Conservation (phyloP, 2,888 invertebrate species). For the Idaea biselata region DNA sequence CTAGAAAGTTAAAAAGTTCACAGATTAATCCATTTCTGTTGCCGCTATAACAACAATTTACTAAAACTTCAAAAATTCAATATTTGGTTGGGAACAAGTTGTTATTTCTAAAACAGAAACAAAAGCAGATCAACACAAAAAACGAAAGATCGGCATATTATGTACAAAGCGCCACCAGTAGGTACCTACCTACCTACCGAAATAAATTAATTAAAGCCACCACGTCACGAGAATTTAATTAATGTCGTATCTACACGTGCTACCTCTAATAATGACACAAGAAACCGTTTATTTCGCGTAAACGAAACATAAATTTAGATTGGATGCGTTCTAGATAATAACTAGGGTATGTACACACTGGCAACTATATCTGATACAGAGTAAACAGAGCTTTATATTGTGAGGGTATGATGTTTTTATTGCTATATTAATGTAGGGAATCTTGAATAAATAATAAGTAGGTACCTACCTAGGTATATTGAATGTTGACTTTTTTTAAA, state of each 20-base stretch:
- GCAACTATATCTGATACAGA: slow-evolving; percentile 3
- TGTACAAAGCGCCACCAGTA: too few species aligned
- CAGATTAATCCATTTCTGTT: too few species aligned
- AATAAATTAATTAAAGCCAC: not conserved
- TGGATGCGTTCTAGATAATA: slow-evolving; percentile 10
- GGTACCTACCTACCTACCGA: too few species aligned
- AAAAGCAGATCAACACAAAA: too few species aligned
- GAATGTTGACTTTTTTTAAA: too few species aligned
- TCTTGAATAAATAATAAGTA: not conserved
- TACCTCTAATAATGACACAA: not conserved
- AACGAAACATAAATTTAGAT: slow-evolving; percentile 2
- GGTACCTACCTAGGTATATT: too few species aligned
- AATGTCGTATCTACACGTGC: not conserved
- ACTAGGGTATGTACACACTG: slow-evolving; percentile 7
- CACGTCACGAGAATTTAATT: not conserved
- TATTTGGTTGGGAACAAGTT: too few species aligned
- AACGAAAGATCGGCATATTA: too few species aligned
- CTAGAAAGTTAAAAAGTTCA: too few species aligned
- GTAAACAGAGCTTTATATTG: slow-evolving; percentile 9
- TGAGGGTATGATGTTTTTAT: slow-evolving; percentile 9
- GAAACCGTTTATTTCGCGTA: not conserved
- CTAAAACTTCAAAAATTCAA: too few species aligned
- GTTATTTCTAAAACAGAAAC: too few species aligned
- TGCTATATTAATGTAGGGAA: slow-evolving; percentile 9
- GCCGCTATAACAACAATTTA: too few species aligned